Base-by-base conservation (phyloP, 1,140 invertebrate genomes). In the Aphaenogaster floridana region DNA sequence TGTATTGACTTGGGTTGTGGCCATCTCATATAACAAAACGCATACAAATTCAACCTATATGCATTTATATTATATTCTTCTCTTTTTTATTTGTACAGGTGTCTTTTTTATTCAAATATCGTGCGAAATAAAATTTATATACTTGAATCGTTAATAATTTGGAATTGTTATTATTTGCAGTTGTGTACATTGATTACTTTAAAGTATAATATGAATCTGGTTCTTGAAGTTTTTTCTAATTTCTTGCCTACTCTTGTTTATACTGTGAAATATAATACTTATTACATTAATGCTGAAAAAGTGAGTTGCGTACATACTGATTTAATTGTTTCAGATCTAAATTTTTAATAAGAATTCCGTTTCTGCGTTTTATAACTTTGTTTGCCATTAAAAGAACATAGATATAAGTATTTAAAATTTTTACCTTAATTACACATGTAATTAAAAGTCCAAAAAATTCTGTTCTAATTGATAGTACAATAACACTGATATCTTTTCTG, bases 91-190 rank as follows among this genome's bases (percentile, higher is more conserved):
- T 61, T 45, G 54, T 34, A 4, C 74, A 77, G 39, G 74, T 79
- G 66, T n/a, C 2, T 4, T 79, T 42, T 63, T 50, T 28, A 34
- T 45, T 4, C 13, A 45, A 63, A 50, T 3, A 28, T 9, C 4
- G n/a, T 28, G 28, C 28, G 21, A 13, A n/a, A 28, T 42, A 61
- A 42, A 59, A 59, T 59, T 59, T 36, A 39, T 36, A 21, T 8
- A 45, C n/a, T 1, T 74, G 8, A 59, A 59, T 76, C 9, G 5
- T 57, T 54, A 3, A 13, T 45, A 21, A 57, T 76, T 45, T 50
- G n/a, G 17, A 77, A 80, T 80, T 80, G 2, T 68, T 52, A 21
- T 39, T 80, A 36, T 39, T 80, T 66, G 17, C 45, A 80, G 77
- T 36, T 54, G 1, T 66, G 42, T 15, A 11, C 28, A 11, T 39